Percentiles rank a stretch among this genome's conserved stretches.
phyloP scores from a whole-genome alignment of 2,797 vertebrate species.

The Enteromius thamalakanensis region DNA sequence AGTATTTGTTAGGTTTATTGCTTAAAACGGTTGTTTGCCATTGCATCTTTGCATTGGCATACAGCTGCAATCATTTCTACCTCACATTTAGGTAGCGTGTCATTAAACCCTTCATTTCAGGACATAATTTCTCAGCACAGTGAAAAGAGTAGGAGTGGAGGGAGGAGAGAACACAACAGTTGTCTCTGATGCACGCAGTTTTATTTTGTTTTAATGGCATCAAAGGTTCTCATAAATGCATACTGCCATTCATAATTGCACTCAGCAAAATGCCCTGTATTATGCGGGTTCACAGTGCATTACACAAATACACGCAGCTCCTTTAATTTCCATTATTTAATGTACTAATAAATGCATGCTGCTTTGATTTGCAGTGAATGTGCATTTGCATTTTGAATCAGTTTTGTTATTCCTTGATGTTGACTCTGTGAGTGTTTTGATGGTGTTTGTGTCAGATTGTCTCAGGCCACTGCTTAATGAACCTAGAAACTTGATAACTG shows the following conservation, averaged over 20 bases:
- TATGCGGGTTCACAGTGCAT: neutral
- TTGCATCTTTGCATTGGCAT: neutral
- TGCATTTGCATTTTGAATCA: neutral
- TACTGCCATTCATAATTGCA: neutral
- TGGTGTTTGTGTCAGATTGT: neutral
- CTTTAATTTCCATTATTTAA: neutral
- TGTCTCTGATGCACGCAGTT: neutral
- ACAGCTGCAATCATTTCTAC: neutral
- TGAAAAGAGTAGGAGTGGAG: neutral
- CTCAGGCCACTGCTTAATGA: neutral
- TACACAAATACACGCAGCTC: neutral
- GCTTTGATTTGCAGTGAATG: neutral
- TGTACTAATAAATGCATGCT: neutral
- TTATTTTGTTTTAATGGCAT: neutral
- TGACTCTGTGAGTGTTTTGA: neutral
- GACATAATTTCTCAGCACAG: neutral
- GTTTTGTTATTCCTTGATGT: neutral
- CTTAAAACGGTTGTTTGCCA: neutral
- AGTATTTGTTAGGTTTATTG: too few relatives aligned
- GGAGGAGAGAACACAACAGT: neutral
- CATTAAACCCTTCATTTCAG: neutral
- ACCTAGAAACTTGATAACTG: neutral
- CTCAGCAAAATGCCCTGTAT: neutral
- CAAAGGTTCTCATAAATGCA: conserved; percentile 7
- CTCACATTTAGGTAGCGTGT: too few relatives aligned